phyloP scores from a whole-genome alignment of 2,888 invertebrate genomes.

The Gryllus longicercus region DNA sequence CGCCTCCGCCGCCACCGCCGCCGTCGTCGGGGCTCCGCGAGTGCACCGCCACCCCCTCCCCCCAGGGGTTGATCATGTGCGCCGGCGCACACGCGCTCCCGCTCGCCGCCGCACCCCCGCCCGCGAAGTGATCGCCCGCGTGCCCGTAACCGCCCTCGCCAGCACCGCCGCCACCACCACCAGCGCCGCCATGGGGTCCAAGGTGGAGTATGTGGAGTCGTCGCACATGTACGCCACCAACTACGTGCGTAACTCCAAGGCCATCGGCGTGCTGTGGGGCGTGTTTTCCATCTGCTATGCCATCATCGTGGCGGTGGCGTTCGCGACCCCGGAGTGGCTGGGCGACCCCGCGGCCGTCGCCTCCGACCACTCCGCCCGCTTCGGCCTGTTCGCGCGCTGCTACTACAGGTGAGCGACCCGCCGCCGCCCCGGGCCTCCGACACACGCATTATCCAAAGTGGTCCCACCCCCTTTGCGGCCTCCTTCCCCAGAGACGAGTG shows the following conservation, averaged over 20 bases:
- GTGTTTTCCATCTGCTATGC: conserved; percentile 96
- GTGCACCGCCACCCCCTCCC: background rate
- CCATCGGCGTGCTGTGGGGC: conserved; percentile 95
- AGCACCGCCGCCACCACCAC: background rate
- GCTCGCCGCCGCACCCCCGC: too few relatives aligned
- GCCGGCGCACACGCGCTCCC: background rate
- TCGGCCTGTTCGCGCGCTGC: conserved; percentile 90
- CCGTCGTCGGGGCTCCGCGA: background rate
- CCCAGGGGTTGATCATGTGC: background rate
- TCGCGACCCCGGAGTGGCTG: conserved; percentile 92
- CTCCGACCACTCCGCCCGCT: conserved; percentile 82
- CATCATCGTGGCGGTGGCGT: conserved; percentile 90
- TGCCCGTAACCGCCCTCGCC: too few relatives aligned
- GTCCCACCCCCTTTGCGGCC: too few relatives aligned
- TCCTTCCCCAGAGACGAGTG: too few relatives aligned
- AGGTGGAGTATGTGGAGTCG: conserved; percentile 89
- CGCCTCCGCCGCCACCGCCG: background rate
- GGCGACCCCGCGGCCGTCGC: conserved; percentile 63
- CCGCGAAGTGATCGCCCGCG: too few relatives aligned
- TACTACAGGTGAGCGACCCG: conserved; percentile 48
- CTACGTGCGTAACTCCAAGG: conserved; percentile 88
- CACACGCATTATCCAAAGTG: too few relatives aligned
- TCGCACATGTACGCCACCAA: conserved; percentile 87
- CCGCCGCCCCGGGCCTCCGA: background rate
- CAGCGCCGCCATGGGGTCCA: conserved; percentile 69